Percentiles rank a stretch among this genome's conserved stretches.
phyloP scores from a whole-genome alignment of 2,797 vertebrate species.

The Poecilia wingei region DNA sequence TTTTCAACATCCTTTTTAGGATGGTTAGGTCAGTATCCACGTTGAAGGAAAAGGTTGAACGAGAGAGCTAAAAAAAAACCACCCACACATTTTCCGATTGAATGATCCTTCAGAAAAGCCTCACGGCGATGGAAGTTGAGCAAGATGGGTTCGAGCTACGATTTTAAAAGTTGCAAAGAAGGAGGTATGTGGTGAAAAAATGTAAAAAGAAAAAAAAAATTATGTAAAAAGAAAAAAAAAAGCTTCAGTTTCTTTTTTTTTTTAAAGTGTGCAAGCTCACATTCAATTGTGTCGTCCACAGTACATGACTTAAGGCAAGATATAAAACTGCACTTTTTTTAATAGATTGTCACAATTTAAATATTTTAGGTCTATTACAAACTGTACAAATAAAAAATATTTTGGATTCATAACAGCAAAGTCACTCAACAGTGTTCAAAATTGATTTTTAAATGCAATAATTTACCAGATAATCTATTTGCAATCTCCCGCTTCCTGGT shows the following conservation, averaged over 20 bases:
- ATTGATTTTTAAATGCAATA: conserved; percentile 43
- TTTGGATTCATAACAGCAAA: conserved; percentile 18
- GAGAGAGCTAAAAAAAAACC: conserved; percentile 46
- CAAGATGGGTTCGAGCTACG: conserved; percentile 51
- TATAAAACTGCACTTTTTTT: conserved; percentile 31
- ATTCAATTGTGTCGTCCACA: conserved; percentile 66
- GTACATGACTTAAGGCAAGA: conserved; percentile 55
- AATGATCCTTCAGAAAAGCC: conserved; percentile 78
- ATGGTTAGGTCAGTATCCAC: conserved; percentile 55
- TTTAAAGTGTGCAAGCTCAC: conserved; percentile 48
- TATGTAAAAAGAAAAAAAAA: background rate
- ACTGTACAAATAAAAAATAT: conserved; percentile 60
- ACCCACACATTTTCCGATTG: conserved; percentile 79
- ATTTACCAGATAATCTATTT: conserved; percentile 40
- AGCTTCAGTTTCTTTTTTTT: conserved; percentile 7
- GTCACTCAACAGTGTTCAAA: conserved; percentile 43
- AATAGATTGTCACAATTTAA: conserved; percentile 51
- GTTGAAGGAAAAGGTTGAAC: conserved; percentile 62
- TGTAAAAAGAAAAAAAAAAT: conserved; percentile 25
- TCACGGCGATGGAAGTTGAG: conserved; percentile 62
- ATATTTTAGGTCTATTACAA: conserved; percentile 37
- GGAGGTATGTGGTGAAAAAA: conserved; percentile 26
- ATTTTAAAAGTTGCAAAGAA: conserved; percentile 58
- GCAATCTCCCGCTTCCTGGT: conserved; percentile 11
- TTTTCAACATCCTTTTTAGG: conserved; percentile 47